These are phyloP conservation scores for Antigone vipio DNA, from an alignment of 2,113 vertebrate species.

Conservation along the genomic window DNA sequence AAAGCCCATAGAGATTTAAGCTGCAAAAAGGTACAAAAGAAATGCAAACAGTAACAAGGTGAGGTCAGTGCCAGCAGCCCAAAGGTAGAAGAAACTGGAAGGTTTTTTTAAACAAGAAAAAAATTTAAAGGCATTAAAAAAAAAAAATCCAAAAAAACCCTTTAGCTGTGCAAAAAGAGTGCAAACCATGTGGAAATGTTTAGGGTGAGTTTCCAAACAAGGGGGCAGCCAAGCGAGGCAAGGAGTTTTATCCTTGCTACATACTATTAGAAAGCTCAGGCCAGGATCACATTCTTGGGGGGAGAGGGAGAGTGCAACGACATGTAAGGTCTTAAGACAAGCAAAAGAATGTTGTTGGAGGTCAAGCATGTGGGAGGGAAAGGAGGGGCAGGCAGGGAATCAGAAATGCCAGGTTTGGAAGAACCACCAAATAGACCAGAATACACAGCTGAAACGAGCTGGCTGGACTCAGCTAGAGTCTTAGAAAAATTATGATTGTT, in stretches of 20 bases:
- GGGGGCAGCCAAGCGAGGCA: constrained; percentile 58
- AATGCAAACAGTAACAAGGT: constrained; percentile 66
- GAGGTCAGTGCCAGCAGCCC: constrained; percentile 54
- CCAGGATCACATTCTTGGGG: constrained; percentile 56
- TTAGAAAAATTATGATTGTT: neutral
- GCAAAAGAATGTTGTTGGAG: constrained; percentile 52
- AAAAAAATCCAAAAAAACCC: neutral
- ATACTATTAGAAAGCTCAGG: constrained; percentile 59
- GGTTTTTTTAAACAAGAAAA: neutral
- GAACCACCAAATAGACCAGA: neutral
- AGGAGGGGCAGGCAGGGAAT: constrained; percentile 7
- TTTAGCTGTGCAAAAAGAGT: constrained; percentile 45
- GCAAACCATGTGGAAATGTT: constrained; percentile 72
- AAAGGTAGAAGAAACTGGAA: constrained; percentile 44
- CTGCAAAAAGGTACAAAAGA: constrained; percentile 68
- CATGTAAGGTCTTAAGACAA: constrained; percentile 53
- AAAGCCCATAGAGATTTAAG: constrained; percentile 53
- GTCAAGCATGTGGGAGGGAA: constrained; percentile 44
- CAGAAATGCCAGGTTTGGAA: constrained; percentile 42
- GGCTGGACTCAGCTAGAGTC: neutral
- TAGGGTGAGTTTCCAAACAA: constrained; percentile 66
- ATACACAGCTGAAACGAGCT: neutral
- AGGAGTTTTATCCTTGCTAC: constrained; percentile 60
- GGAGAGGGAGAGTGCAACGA: constrained; percentile 21
- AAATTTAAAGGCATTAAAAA: neutral